A percentile compares a stretch with the other conserved stretches of the same genome.
Conservation (phyloP, 1,140 invertebrate species). For the Subanguina moxae region DNA sequence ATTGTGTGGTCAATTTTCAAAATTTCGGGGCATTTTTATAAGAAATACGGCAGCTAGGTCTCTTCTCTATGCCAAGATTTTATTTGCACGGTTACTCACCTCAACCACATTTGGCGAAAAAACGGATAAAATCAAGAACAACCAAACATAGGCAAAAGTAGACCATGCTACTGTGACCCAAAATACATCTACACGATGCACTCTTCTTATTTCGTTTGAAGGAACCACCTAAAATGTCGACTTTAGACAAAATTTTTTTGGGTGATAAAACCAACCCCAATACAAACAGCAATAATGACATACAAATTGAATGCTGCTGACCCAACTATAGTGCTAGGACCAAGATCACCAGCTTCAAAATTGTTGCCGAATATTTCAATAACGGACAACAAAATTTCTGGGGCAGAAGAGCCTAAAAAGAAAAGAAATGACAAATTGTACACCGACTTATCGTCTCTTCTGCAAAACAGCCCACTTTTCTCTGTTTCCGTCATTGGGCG, state of each 20-base stretch:
- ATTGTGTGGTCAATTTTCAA: too few relatives aligned
- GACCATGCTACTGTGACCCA: slow-evolving; percentile 61
- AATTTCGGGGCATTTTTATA: too few relatives aligned
- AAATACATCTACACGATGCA: slow-evolving; percentile 60
- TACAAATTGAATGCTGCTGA: slow-evolving; percentile 64
- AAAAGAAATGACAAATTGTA: neutral
- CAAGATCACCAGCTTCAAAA: slow-evolving; percentile 60
- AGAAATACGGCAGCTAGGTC: too few relatives aligned
- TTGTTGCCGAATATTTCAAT: slow-evolving; percentile 61
- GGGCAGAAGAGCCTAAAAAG: slow-evolving; percentile 62
- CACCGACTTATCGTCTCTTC: neutral
- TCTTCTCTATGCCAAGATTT: too few relatives aligned
- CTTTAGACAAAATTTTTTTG: too few relatives aligned
- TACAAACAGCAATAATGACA: slow-evolving; percentile 55
- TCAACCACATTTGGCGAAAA: slow-evolving; percentile 59
- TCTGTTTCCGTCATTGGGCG: too few relatives aligned
- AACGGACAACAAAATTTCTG: slow-evolving; percentile 63
- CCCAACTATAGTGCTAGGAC: slow-evolving; percentile 62
- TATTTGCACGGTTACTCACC: slow-evolving; percentile 22
- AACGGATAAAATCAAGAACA: slow-evolving; percentile 60
- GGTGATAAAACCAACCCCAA: slow-evolving; percentile 64
- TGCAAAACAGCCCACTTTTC: too few relatives aligned
- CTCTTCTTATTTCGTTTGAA: slow-evolving; percentile 59
- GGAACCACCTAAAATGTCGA: slow-evolving; percentile 61
- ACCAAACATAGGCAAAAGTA: slow-evolving; percentile 64